phyloP scores from a whole-genome alignment of 2,113 vertebrate genomes.

The Capra hircus region DNA sequence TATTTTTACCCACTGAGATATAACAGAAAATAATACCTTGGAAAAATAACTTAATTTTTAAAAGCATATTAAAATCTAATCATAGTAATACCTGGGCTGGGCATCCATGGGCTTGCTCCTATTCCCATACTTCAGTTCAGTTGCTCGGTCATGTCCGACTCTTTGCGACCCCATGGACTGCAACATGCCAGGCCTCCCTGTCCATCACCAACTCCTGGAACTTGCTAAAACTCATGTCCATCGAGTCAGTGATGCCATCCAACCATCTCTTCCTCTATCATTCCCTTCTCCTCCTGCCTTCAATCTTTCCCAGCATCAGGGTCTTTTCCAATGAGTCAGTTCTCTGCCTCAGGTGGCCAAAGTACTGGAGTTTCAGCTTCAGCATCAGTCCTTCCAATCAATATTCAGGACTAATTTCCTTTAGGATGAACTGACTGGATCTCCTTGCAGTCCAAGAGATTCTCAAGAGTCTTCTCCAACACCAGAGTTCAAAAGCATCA shows the following conservation, averaged over 20 bases:
- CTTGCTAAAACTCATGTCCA: neutral
- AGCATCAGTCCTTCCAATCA: neutral
- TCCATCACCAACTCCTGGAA: neutral
- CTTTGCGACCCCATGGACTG: neutral
- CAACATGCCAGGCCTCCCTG: neutral
- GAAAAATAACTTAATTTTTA: neutral
- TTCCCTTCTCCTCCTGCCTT: neutral
- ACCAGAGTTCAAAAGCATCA: neutral
- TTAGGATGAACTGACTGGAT: neutral
- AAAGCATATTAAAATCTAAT: neutral
- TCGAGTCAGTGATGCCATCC: neutral
- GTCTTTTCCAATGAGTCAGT: neutral
- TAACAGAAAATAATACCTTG: constrained; percentile 23
- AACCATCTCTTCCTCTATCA: neutral
- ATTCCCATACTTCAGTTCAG: neutral
- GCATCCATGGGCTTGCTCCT: neutral
- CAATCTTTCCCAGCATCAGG: neutral
- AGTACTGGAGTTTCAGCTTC: neutral
- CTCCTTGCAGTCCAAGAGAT: neutral
- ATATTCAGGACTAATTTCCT: neutral
- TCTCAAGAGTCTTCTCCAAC: neutral
- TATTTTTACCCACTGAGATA: neutral
- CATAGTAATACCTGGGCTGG: neutral
- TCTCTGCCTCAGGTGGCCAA: neutral
- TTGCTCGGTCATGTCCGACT: fast-evolving